A percentile compares a stretch with the other conserved stretches of the same genome.
Evolutionary conservation across 35 echinoderm and acorn worm genomes (phyloP).

Genomic region (Patiria miniata): DNA sequence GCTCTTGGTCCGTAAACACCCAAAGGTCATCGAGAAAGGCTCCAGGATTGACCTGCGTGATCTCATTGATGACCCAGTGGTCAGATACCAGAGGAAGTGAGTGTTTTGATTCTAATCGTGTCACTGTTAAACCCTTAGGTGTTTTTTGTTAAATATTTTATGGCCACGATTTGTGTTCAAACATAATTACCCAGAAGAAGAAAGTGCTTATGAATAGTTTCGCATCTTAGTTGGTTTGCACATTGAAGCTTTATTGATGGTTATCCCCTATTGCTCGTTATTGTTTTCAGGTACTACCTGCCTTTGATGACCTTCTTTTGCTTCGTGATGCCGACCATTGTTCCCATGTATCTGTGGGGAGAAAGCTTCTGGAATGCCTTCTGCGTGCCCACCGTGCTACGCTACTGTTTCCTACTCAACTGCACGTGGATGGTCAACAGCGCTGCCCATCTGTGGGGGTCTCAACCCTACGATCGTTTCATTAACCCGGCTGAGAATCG

Average conservation of each 20-base stretch:
- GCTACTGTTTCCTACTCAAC: constrained; percentile 75
- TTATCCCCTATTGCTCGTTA: no score
- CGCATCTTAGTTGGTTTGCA: no score
- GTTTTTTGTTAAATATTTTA: no score
- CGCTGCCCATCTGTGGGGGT: constrained; percentile 78
- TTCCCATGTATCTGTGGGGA: constrained; percentile 66
- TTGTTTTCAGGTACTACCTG: constrained; percentile 69
- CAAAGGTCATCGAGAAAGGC: constrained; percentile 73
- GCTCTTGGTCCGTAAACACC: constrained; percentile 88
- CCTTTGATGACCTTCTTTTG: constrained; percentile 54
- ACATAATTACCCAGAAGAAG: no score
- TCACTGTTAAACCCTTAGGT: no score
- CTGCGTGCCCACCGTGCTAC: constrained; percentile 64
- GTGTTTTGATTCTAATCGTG: not conserved
- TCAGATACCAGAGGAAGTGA: constrained; percentile 79
- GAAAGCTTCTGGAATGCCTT: constrained; percentile 79
- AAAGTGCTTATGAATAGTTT: no score
- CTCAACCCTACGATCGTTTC: constrained; percentile 66
- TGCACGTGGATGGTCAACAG: constrained; percentile 90
- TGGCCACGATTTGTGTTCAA: no score
- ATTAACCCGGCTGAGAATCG: constrained; percentile 75
- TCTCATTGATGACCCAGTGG: constrained; percentile 70
- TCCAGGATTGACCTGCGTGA: constrained; percentile 66
- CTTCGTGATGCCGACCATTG: constrained; percentile 65
- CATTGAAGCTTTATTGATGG: no score